Conservation (phyloP, 2,797 vertebrate species). For the Sciurus vulgaris region DNA sequence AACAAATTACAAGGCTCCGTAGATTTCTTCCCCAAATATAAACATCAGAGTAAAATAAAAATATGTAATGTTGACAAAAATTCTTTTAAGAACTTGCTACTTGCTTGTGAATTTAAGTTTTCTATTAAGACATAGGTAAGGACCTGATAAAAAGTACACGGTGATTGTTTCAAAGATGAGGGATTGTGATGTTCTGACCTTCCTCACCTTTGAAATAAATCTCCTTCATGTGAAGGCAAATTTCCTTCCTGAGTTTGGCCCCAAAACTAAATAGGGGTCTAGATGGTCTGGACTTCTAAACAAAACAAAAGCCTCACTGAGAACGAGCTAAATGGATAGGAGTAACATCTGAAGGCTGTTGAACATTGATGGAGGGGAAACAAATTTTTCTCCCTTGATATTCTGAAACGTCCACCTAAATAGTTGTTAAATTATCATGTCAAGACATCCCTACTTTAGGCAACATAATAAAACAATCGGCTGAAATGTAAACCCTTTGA, state of each 20-base stretch:
- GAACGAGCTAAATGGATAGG: background rate
- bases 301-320: background rate
- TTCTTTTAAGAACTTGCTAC: background rate
- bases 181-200: background rate
- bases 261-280: background rate
- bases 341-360: background rate
- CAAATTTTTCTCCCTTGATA: background rate
- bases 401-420: background rate
- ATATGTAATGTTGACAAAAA: background rate
- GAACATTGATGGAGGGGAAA: background rate
- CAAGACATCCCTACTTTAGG: background rate
- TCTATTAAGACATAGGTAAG: background rate
- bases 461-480: background rate
- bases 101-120: background rate
- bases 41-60: background rate
- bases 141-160: background rate
- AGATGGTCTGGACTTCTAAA: background rate
- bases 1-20: background rate
- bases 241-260: too few species aligned
- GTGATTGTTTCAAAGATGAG: background rate
- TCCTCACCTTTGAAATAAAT: background rate
- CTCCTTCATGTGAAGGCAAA: too few species aligned
- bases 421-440: constrained; percentile 3
- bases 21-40: background rate
- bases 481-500: background rate